These are phyloP conservation scores for Procambarus clarkii DNA, from an alignment of 1,140 invertebrate genomes.

Conservation along the genomic window DNA sequence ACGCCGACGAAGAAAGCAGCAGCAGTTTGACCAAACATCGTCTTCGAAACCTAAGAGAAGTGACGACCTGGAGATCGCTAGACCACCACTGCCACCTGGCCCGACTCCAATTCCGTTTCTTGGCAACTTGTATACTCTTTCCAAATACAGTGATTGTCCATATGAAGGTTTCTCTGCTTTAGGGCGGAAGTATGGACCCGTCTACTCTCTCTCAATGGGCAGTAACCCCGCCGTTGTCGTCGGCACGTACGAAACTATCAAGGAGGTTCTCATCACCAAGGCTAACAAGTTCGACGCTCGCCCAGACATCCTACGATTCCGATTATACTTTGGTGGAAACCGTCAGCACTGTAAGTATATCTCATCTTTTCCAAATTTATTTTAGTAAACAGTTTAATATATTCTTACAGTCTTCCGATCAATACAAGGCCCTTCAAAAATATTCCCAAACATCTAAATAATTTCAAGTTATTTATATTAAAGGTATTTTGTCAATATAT, in stretches of 20 bases:
- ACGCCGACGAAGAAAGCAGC: constrained; percentile 44
- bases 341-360: constrained; percentile 84
- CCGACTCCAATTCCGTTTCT: constrained; percentile 81
- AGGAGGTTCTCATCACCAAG: constrained; percentile 87
- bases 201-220: constrained; percentile 85
- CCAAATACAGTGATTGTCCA: constrained; percentile 80
- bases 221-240: constrained; percentile 84
- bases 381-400: not conserved
- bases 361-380: not conserved
- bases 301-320: constrained; percentile 86
- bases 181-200: constrained; percentile 84
- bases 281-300: constrained; percentile 87
- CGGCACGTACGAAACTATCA: constrained; percentile 84
- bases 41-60: constrained; percentile 15
- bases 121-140: constrained; percentile 84
- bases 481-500: too few species aligned
- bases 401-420: not conserved
- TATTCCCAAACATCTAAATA: too few species aligned
- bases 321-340: constrained; percentile 81
- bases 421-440: not conserved
- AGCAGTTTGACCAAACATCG: constrained; percentile 27
- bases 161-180: constrained; percentile 85
- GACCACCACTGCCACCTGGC: constrained; percentile 75
- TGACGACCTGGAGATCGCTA: constrained; percentile 65
- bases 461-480: too few species aligned